Evolutionary conservation across 1,140 invertebrate genomes (phyloP), one percentile per base, ranked within the genome.

Genomic region (Eupristina koningsbergeri): DNA sequence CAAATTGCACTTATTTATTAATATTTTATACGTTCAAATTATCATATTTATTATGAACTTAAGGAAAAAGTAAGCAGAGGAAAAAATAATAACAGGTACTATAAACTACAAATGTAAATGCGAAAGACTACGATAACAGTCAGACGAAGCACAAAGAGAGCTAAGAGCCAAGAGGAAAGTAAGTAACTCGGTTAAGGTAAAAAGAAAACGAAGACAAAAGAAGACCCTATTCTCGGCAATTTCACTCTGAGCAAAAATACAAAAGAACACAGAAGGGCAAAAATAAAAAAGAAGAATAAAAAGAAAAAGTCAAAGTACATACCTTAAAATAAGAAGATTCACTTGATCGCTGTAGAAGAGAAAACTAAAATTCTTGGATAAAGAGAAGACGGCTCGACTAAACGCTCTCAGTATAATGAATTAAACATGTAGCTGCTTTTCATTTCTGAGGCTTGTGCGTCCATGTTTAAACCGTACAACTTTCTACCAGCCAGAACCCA

Each of bases 321-420:
- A 50, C 26, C 53, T 74, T 75, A 39, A 84, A 73, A 67, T 85
- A 85, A 86, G 85, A 79, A 84, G 84, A 81, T 85, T 53, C 76
- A 34, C 75, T 31, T 31, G 77, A 71, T 77, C 67, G 75, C 63
- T 77, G 85, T 45, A 84, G 41, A 71, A 26, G 58, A 67, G 71
- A n/a, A 41, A 80, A 80, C 58, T 73, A 63, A 81, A 80, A 75
- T 71, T 77, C 81, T 39, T 63, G 79, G 69, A 63, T 75, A 81
- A 81, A 75, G 80, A 75, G 39, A 75, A 74, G 73, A 79, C 36
- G 29, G 34, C 76, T 50, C 82, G 71, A 81, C 84, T 86, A 85
- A 86, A 86, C 85, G 84, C 83, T 36, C 71, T 34, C 50, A 61
- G 78, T 86, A 86, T 86, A 88, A 88, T 88, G 87, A 88, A 88